Conservation (phyloP, 23 tunicate genomes). For the Oikopleura albicans region DNA sequence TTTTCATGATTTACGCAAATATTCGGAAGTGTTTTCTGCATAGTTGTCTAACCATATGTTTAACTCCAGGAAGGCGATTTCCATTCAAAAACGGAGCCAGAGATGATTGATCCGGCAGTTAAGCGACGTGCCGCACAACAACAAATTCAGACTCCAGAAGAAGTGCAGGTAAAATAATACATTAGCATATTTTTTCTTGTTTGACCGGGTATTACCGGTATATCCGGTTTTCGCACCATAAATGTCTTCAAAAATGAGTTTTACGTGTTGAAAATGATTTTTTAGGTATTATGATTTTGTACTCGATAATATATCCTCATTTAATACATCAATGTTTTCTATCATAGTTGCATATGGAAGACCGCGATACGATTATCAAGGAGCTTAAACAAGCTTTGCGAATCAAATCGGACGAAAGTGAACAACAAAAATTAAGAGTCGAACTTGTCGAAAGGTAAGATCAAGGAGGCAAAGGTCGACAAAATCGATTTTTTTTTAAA, state of each 20-base stretch:
- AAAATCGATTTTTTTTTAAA: no score
- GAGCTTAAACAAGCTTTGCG: slow-evolving; percentile 1
- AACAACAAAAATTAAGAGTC: not conserved
- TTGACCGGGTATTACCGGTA: not conserved
- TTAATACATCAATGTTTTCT: no score
- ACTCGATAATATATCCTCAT: no score
- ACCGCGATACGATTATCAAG: not conserved
- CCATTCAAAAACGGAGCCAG: not conserved
- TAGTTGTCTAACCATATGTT: no score
- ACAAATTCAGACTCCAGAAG: not conserved
- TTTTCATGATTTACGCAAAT: no score
- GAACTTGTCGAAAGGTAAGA: not conserved
- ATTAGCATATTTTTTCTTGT: not conserved
- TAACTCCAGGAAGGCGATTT: not conserved
- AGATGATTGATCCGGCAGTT: not conserved
- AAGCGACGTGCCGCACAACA: not conserved
- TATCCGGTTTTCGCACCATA: no score
- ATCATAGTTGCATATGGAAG: slow-evolving; percentile 17
- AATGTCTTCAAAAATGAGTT: no score
- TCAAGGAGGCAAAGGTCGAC: no score
- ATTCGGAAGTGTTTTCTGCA: no score
- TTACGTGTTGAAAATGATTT: no score
- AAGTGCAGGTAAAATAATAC: not conserved
- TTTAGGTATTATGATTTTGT: no score
- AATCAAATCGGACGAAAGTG: not conserved